Conservation (phyloP, 2,797 vertebrate species). For the Ptychadena robeensis region DNA sequence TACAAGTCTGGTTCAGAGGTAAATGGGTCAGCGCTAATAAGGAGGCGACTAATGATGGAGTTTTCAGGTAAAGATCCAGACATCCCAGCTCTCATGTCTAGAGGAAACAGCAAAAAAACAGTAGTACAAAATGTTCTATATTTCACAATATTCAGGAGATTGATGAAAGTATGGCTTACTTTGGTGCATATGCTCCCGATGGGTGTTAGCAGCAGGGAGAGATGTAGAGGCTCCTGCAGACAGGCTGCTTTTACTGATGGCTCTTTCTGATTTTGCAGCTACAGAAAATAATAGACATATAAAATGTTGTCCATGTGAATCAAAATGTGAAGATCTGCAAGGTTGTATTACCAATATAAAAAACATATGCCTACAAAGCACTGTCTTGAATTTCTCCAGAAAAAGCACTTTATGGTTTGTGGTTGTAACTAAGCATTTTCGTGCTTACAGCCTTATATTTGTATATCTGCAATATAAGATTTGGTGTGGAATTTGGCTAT, state of each 20-base stretch:
- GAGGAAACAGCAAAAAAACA: background rate
- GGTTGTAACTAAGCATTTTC: no score
- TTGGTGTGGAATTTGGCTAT: no score
- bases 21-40: slow-evolving; percentile 92
- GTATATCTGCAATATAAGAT: no score
- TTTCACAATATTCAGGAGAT: background rate
- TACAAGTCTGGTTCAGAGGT: slow-evolving; percentile 91
- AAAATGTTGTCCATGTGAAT: background rate
- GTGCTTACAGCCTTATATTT: no score
- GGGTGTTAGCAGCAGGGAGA: slow-evolving; percentile 87
- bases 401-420: no score
- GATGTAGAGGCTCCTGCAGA: slow-evolving; percentile 84
- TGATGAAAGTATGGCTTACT: slow-evolving; percentile 74
- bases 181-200: slow-evolving; percentile 84
- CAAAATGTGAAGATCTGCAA: background rate
- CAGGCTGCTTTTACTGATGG: slow-evolving; percentile 86
- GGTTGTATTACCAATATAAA: no score
- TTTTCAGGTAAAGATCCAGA: slow-evolving; percentile 86
- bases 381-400: no score
- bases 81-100: slow-evolving; percentile 84
- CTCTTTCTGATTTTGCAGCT: slow-evolving; percentile 87
- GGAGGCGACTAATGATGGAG: slow-evolving; percentile 88
- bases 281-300: slow-evolving; percentile 44
- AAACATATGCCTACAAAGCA: no score
- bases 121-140: background rate